phyloP scores from a whole-genome alignment of 2,888 invertebrate species.

The Diplolepis rosae region DNA sequence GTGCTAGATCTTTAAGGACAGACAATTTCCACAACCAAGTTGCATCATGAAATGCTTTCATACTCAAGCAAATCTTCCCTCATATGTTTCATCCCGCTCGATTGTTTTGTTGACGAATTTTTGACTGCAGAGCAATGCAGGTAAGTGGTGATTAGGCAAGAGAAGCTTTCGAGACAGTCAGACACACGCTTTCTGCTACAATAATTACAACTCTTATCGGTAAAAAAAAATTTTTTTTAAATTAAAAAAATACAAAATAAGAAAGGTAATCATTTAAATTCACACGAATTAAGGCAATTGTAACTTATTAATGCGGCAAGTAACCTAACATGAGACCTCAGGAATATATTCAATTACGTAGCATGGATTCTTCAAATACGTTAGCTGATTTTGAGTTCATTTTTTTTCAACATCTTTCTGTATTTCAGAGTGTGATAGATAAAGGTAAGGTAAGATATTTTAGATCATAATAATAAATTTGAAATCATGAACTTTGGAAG shows the following conservation, averaged over 20 bases:
- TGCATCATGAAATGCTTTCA: conserved; percentile 9
- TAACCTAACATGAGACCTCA: conserved; percentile 26
- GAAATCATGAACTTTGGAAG: background rate
- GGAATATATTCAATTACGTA: conserved; percentile 3
- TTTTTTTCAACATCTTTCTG: conserved; percentile 48
- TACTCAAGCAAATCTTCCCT: conserved; percentile 6
- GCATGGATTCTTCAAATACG: background rate
- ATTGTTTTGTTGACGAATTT: conserved; percentile 23
- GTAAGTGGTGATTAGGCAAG: conserved; percentile 43
- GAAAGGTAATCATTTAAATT: conserved; percentile 43
- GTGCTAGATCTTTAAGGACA: conserved; percentile 33
- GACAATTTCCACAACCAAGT: conserved; percentile 28
- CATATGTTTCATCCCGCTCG: conserved; percentile 8
- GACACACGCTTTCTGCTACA: conserved; percentile 48
- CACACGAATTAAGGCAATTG: conserved; percentile 39
- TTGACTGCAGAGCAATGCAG: conserved; percentile 31
- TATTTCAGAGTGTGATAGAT: conserved; percentile 49
- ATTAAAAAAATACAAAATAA: conserved; percentile 7
- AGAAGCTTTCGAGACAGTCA: conserved; percentile 45
- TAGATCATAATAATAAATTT: background rate
- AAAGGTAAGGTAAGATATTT: conserved; percentile 17
- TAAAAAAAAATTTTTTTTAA: conserved; percentile 5
- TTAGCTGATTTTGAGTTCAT: conserved; percentile 28
- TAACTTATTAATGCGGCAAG: conserved; percentile 37
- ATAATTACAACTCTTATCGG: conserved; percentile 42